These are phyloP conservation scores for Microcebus lehilahytsara DNA, from an alignment of 2,113 vertebrate genomes.

Conservation along the genomic window DNA sequence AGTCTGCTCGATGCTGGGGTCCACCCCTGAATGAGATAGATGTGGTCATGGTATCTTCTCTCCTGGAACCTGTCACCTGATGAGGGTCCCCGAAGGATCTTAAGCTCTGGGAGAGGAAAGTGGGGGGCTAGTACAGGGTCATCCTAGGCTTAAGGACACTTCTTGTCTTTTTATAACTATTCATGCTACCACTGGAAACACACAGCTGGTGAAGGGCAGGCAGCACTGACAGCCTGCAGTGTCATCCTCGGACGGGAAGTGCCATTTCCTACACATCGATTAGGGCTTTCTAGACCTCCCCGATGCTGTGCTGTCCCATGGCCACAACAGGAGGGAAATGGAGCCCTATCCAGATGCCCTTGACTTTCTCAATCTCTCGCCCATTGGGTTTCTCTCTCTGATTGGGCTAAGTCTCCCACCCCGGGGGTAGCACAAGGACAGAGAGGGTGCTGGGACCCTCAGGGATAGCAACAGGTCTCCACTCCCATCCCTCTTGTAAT, in stretches of 20 bases:
- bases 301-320: neutral
- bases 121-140: neutral
- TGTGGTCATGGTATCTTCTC: neutral
- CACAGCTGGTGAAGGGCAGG: neutral
- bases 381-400: neutral
- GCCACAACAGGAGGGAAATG: accelerated
- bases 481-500: neutral
- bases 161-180: neutral
- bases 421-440: neutral
- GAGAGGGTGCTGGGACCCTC: neutral
- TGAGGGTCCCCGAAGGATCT: neutral
- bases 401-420: neutral
- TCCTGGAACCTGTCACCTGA: neutral
- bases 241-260: neutral
- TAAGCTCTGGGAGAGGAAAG: neutral
- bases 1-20: neutral
- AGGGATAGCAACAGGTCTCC: neutral
- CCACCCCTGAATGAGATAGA: neutral
- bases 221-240: accelerated
- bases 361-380: neutral
- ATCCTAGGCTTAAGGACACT: neutral
- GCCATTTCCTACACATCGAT: neutral
- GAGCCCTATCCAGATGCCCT: neutral
- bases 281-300: neutral
- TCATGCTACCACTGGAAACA: neutral